Evolutionary conservation across 35 echinoderm and acorn worm genomes (phyloP), one percentile per base, ranked within the genome.

Genomic region (Lytechinus pictus): DNA sequence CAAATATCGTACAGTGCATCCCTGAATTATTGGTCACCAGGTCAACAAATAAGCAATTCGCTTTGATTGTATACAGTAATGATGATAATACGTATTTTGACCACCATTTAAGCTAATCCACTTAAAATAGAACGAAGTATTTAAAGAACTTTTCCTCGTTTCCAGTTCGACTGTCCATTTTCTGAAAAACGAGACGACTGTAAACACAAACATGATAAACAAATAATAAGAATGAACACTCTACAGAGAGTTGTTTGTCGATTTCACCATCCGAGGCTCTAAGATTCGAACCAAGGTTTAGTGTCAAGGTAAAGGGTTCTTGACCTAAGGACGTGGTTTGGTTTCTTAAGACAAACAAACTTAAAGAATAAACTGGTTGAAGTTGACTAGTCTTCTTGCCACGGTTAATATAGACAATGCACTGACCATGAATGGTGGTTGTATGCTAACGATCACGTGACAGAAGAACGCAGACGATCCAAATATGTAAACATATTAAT

Each of bases 271-370:
- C 33, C 33, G 33, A 44, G 33, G 33, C 33, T 44, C 33, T 2
- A 44, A 44, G 66, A 79, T 24, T 79, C 19, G 6, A 7, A 24
- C 66, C 66, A 79, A 79, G 66, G 8, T 79, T n/a, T 79, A 24
- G 19, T 79, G 66, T 79, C 66, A 79, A 79, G 66, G 66, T 79
- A 24, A 24, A 19, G 66, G 66, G 66, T 79, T 52, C 88, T 90
- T 90, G 88, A 90, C 88, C 88, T 16, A 51, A 90, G 88, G 88
- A 90, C 33, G 88, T 90, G 88, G 88, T 90, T 13, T 90, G 66
- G 66, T 4, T n/a, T 79, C 16, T 79, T 79, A 1, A 19, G 21
- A 79, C 66, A 79, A 79, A 79, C 66, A 79, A 44, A 2, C 33
- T 44, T 44, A 44, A 79, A 79, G 66, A 24, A 16, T 79, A 16